Base-by-base conservation (phyloP, 2,888 invertebrate species). In the Chrysodeixis includens region DNA sequence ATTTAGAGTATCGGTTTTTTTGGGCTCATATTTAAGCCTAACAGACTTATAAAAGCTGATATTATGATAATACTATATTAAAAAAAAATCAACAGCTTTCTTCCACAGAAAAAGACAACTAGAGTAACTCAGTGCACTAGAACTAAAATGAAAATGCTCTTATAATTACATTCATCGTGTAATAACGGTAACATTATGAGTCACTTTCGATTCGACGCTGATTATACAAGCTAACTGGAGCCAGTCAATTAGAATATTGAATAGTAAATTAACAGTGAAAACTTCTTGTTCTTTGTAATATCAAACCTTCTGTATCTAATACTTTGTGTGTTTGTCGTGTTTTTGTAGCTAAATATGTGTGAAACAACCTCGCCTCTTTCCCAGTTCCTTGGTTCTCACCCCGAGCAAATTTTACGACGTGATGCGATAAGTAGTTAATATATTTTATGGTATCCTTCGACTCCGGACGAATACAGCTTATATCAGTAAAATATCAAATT, bases 401-500 rank as follows among this genome's bases (percentile, higher is more conserved):
- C 20, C 2, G 0, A 9, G 46, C 20, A 9, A 20, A 49, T 49
- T 49, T 49, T 49, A 49, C 46, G 46, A 49, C 20, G 20, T 20
- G 20, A 49, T 20, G 46, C 20, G 46, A 49, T 49, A 49, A 49
- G 46, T 49, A 49, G 46, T 49, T 49, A 49, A 49, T 49, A 49
- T 49, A 49, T 49, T 49, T 49, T 49, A 49, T 49, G 46, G 9
- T 49, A 49, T 18, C 46, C 46, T 49, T 49, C 46, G 20, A 49
- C 46, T 20, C 10, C 46, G 18, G 46, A 49, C 18, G 18, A 49
- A 49, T 49, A 49, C 10, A 49, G 18, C 20, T 40, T 20, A 46
- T 49, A 20, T 49, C 46, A 10, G 46, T 49, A 20, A 12, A 40
- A 49, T 49, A 49, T 49, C 46, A 20, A 20, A 18, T 20, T 49